These are phyloP conservation scores for Eupelmus urozonus DNA, from an alignment of 2,888 invertebrate species.

Conservation along the genomic window DNA sequence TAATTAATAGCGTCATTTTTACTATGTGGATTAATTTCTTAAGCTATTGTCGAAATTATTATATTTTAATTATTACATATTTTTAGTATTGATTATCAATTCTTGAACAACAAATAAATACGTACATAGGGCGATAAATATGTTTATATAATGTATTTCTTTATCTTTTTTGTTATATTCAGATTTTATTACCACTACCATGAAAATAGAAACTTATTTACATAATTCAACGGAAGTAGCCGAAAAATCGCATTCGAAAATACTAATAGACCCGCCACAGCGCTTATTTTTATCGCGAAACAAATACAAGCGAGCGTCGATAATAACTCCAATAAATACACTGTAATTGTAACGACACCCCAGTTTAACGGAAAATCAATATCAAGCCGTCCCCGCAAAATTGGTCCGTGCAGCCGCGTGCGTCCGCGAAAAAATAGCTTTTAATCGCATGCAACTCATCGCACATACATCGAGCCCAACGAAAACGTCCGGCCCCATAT, in stretches of 20 bases:
- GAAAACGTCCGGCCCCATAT: neutral
- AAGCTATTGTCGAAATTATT: too few relatives aligned
- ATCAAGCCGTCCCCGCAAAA: neutral
- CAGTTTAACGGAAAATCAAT: constrained; percentile 41
- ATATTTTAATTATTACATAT: too few relatives aligned
- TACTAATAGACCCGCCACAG: constrained; percentile 9
- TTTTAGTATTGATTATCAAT: too few relatives aligned
- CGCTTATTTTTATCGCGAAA: constrained; percentile 3
- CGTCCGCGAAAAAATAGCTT: constrained; percentile 28
- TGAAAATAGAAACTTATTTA: too few relatives aligned
- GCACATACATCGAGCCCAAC: neutral
- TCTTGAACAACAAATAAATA: too few relatives aligned
- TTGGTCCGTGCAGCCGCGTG: neutral
- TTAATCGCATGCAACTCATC: constrained; percentile 39
- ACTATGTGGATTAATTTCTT: too few relatives aligned
- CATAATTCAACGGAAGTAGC: constrained; percentile 1
- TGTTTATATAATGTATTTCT: too few relatives aligned
- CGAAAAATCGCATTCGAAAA: constrained; percentile 5
- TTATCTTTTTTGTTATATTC: too few relatives aligned
- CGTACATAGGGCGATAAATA: too few relatives aligned
- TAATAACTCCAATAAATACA: constrained; percentile 3
- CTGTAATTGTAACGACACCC: constrained; percentile 27
- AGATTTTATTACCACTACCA: too few relatives aligned
- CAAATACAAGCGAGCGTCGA: neutral
- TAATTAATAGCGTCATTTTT: too few relatives aligned